These are phyloP conservation scores for Colletes latitarsis DNA, from an alignment of 1,140 invertebrate genomes.

Conservation along the genomic window DNA sequence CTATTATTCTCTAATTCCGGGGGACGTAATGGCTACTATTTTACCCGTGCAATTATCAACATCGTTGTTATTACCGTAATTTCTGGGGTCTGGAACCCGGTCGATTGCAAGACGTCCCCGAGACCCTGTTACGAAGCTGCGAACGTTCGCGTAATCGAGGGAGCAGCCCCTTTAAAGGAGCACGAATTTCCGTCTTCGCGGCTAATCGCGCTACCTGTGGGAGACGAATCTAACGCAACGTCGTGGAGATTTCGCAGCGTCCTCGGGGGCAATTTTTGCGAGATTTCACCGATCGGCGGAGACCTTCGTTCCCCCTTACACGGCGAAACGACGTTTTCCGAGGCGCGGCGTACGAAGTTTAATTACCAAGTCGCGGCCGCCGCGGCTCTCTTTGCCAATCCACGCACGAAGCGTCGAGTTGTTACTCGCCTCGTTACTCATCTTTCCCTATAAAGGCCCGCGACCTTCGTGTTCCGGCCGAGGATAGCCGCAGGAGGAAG, in stretches of 20 bases:
- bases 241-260: too few relatives aligned
- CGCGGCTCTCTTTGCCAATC: constrained; percentile 35
- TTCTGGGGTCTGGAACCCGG: neutral
- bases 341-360: neutral
- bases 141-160: neutral
- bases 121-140: neutral
- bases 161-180: neutral
- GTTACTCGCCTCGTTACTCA: constrained; percentile 35
- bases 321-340: neutral
- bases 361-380: constrained; percentile 26
- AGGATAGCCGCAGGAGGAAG: constrained; percentile 64
- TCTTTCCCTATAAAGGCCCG: constrained; percentile 63
- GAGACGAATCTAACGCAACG: too few relatives aligned
- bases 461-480: constrained; percentile 58
- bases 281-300: too few relatives aligned
- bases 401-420: constrained; percentile 21
- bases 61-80: constrained; percentile 12
- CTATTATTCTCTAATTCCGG: neutral
- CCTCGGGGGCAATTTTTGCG: too few relatives aligned
- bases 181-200: neutral
- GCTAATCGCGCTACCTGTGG: neutral
- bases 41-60: neutral
- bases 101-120: neutral
- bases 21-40: too few relatives aligned
- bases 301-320: neutral